Evolutionary conservation across 1,140 invertebrate species (phyloP).

Genomic region (Nephotettix cincticeps): DNA sequence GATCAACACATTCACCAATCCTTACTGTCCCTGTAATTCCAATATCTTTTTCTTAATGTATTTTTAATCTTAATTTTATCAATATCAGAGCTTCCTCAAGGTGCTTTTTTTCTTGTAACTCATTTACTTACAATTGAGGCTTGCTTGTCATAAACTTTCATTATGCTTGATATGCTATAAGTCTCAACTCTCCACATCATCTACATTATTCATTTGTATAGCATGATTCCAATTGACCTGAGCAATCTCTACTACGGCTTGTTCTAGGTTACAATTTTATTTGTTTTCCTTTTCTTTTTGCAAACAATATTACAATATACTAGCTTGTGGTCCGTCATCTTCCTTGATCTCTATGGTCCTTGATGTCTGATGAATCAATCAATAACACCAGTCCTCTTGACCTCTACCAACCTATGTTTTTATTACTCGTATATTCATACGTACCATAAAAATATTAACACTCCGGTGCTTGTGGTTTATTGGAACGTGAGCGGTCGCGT

Average conservation of each 20-base stretch:
- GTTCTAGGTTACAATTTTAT: neutral
- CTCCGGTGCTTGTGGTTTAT: too few relatives aligned
- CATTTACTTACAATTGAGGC: neutral
- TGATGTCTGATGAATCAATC: neutral
- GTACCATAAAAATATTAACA: too few relatives aligned
- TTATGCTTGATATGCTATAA: neutral
- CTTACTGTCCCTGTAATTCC: neutral
- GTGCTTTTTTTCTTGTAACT: neutral
- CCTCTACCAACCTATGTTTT: neutral
- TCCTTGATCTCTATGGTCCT: neutral
- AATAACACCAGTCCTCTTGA: neutral
- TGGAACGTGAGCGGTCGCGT: too few relatives aligned
- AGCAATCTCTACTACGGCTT: neutral
- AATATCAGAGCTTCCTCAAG: neutral
- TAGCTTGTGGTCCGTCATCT: neutral
- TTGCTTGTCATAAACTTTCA: neutral
- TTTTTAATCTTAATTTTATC: neutral
- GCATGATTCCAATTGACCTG: neutral
- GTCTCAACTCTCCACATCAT: too few relatives aligned
- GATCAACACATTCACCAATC: neutral
- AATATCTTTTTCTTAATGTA: neutral
- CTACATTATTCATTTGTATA: neutral
- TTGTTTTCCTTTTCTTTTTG: neutral
- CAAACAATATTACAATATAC: neutral
- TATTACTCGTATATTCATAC: too few relatives aligned